Evolutionary conservation across 2,113 vertebrate species (phyloP).

Genomic region (Phrynosoma platyrhinos): DNA sequence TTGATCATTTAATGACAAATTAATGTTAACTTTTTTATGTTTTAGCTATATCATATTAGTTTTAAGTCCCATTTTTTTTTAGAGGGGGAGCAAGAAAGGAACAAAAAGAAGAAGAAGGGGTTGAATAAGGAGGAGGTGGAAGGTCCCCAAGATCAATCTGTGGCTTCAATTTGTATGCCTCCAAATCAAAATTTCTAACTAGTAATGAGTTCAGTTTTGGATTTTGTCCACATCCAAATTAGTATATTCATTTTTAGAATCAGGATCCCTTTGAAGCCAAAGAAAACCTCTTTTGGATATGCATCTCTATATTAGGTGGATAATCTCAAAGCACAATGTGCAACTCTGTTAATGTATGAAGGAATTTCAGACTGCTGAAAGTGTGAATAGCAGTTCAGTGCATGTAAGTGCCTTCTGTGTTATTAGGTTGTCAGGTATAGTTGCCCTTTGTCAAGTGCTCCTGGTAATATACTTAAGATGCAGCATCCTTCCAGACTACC

Average conservation of each 20-base stretch:
- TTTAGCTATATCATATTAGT: too few relatives aligned
- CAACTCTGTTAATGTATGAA: background rate
- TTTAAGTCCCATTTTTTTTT: too few relatives aligned
- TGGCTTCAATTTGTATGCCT: background rate
- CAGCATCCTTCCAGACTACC: constrained; percentile 29
- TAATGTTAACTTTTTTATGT: too few relatives aligned
- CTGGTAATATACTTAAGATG: constrained; percentile 33
- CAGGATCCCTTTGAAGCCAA: background rate
- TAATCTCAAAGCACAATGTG: background rate
- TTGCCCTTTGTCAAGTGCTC: constrained; percentile 8
- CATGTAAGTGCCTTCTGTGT: background rate
- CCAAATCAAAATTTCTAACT: background rate
- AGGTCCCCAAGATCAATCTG: too few relatives aligned
- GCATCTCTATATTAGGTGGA: background rate
- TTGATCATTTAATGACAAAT: too few relatives aligned
- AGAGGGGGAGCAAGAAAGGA: too few relatives aligned
- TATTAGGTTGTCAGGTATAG: background rate
- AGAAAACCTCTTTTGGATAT: background rate
- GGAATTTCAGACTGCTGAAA: background rate
- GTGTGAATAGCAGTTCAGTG: background rate
- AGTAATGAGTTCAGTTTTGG: background rate
- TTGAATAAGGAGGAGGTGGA: too few relatives aligned
- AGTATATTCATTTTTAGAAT: too few relatives aligned
- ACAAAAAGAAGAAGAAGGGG: too few relatives aligned
- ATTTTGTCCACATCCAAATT: background rate